Percentiles rank a stretch among this genome's conserved stretches.
phyloP scores from a whole-genome alignment of 2,888 invertebrate species.

The Phlogophora meticulosa region DNA sequence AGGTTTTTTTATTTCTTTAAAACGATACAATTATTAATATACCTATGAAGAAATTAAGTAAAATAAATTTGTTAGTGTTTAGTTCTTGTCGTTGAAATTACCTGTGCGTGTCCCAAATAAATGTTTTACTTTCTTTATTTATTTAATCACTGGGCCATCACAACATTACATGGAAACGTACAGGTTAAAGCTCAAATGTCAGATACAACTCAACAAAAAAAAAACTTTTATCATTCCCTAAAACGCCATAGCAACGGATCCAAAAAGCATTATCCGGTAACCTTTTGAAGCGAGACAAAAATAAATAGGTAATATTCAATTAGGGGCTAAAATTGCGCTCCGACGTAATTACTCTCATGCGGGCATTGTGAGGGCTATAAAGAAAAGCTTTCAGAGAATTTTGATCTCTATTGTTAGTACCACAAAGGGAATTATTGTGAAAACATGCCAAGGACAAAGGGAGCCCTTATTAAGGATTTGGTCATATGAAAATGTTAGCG shows the following conservation, averaged over 20 bases:
- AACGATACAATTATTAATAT: no score
- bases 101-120: no score
- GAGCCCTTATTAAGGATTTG: slow-evolving; percentile 19
- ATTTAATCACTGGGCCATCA: no score
- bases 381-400: slow-evolving; percentile 49
- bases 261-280: slow-evolving; percentile 26
- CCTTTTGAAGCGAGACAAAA: slow-evolving; percentile 53
- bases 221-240: not conserved
- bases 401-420: slow-evolving; percentile 47
- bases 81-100: no score
- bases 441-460: slow-evolving; percentile 31
- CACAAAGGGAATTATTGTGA: slow-evolving; percentile 51
- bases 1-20: no score
- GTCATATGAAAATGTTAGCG: not conserved
- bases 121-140: no score
- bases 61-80: no score
- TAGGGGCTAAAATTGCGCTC: slow-evolving; percentile 59
- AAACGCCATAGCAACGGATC: not conserved
- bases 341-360: slow-evolving; percentile 57
- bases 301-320: slow-evolving; percentile 66
- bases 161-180: no score
- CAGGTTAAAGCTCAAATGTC: no score
- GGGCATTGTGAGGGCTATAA: slow-evolving; percentile 48
- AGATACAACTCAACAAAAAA: no score
- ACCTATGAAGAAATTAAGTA: no score